Conservation (phyloP, 2,113 vertebrate species). For the Centropristis striata region DNA sequence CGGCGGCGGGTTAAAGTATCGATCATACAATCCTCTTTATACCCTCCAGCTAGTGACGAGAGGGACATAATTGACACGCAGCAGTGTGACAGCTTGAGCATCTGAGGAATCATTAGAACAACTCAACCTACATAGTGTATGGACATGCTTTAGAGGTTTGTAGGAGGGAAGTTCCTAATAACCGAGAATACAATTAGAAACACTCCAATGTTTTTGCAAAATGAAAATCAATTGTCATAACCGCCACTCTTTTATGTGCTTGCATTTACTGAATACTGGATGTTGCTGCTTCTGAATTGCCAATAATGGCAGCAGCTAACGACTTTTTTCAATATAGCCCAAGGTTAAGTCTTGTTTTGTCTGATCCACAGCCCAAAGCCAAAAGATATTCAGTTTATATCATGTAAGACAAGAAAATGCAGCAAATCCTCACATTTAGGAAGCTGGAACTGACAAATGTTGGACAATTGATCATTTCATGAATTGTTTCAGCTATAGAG, state of each 20-base stretch:
- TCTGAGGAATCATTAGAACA: conserved; percentile 43
- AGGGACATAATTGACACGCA: conserved; percentile 59
- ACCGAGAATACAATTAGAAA: conserved; percentile 41
- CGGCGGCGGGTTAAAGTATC: conserved; percentile 56
- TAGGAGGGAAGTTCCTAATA: conserved; percentile 11
- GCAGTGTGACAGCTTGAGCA: conserved; percentile 41
- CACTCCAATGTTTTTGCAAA: conserved; percentile 45
- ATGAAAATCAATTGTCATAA: conserved; percentile 64
- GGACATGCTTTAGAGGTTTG: conserved; percentile 18
- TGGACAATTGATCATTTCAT: not conserved
- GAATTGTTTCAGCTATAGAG: not conserved
- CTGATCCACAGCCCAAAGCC: not conserved
- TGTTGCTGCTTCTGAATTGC: not conserved
- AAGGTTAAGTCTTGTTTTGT: not conserved
- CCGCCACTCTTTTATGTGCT: not conserved
- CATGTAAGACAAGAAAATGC: not conserved
- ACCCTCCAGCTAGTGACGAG: conserved; percentile 49
- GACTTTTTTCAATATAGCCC: not conserved
- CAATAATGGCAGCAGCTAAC: not conserved
- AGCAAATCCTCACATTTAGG: not conserved
- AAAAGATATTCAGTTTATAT: not conserved
- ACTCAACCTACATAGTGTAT: conserved; percentile 9
- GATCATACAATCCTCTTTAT: conserved; percentile 61
- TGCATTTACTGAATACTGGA: conserved; percentile 6
- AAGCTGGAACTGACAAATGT: not conserved